Percentiles rank a stretch among this genome's conserved stretches.
phyloP scores from a whole-genome alignment of 1,140 invertebrate genomes.

The Grapholita molesta region DNA sequence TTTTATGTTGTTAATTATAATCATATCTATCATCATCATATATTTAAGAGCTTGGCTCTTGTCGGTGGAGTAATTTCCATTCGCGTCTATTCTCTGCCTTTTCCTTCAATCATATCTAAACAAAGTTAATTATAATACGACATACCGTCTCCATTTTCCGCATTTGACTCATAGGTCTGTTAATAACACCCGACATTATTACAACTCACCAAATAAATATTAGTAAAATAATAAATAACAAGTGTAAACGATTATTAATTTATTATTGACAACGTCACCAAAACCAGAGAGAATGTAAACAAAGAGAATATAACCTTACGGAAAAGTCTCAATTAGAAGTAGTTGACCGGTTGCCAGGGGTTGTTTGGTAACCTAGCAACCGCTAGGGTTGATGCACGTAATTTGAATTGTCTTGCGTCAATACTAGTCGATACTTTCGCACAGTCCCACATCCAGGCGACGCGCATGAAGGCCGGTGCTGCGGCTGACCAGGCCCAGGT shows the following conservation, averaged over 20 bases:
- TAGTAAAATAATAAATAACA: slow-evolving; percentile 19
- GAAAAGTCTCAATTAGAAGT: neutral
- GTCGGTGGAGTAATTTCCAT: neutral
- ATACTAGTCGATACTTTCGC: too few relatives aligned
- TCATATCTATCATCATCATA: too few relatives aligned
- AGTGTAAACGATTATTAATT: neutral
- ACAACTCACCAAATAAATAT: neutral
- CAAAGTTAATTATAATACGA: slow-evolving; percentile 11
- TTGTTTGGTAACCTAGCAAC: slow-evolving; percentile 16
- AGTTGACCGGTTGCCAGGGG: slow-evolving; percentile 10
- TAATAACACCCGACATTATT: slow-evolving; percentile 40
- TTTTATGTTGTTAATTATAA: too few relatives aligned
- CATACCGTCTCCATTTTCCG: slow-evolving; percentile 57
- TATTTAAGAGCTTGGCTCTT: too few relatives aligned
- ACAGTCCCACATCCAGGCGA: too few relatives aligned
- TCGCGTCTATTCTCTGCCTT: neutral
- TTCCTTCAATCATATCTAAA: neutral
- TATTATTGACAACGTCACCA: neutral
- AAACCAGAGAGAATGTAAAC: too few relatives aligned
- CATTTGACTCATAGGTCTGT: slow-evolving; percentile 60
- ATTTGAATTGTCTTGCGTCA: too few relatives aligned
- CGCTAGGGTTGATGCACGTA: neutral
- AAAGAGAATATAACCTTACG: neutral
- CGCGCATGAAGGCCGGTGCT: too few relatives aligned
- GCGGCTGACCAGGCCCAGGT: too few relatives aligned